Evolutionary conservation across 2,797 vertebrate genomes (phyloP), one percentile per base, ranked within the genome.

Genomic region (Hirundo rustica): DNA sequence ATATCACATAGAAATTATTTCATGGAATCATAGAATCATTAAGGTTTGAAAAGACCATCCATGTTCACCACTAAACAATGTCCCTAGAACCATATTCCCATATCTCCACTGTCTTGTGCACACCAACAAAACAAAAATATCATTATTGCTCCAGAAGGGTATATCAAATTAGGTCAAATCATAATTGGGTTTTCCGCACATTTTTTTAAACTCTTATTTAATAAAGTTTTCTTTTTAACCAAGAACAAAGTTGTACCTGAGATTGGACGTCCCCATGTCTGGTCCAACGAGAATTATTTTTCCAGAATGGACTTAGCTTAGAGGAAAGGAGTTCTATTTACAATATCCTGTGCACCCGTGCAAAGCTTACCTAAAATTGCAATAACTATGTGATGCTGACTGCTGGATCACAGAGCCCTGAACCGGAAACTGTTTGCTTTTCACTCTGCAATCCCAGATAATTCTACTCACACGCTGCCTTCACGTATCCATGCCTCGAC

Each of bases 401-500:
- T 74, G 47, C 32, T 48, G 72, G 77, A 40, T 80, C 60, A 75
- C 55, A 83, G 67, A 80, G 54, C n/a, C 75, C 85, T 34, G 44
- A 74, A 67, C 17, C 3, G 9, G 38, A 42, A 42, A 71, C 26
- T 3, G 32, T 25, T 84, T 71, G 42, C 27, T 17, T 93, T 93
- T 66, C n/a, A 77, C 70, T 77, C 53, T 47, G 42, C 70, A 73
- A n/a, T 9, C 66, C 75, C 74, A 82, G 79, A 51, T 90, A 94
- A 88, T 64, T 88, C 85, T 40, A 34, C 70, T 83, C 84, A 89
- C 83, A 55, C n/a, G 4, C 70, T 92, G 85, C 90, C 71, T 93
- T 78, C 89, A 64, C 76, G 54, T 20, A 85, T 50, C 81, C 5
- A 0, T 44, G 84, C 70, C 74, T 60, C 68, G 68, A 91, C 84